Evolutionary conservation across 1,140 invertebrate species (phyloP), one percentile per base, ranked within the genome.

Genomic region (Temnothorax longispinosus): DNA sequence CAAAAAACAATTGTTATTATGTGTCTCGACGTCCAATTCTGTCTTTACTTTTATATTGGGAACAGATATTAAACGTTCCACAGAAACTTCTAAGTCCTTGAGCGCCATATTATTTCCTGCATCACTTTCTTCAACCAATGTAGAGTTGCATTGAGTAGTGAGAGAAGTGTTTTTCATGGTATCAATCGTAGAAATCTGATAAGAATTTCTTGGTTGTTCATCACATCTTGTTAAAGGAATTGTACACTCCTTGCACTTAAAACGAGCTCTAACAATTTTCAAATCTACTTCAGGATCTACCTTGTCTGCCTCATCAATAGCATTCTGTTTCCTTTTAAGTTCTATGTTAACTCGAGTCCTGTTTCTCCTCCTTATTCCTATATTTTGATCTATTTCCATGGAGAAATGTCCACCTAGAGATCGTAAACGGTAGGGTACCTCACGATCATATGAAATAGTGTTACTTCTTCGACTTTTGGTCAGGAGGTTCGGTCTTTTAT

Each of bases 191-290:
- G 38, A 32, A 64, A 44, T 56, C 35, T 56, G 47, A 77, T 78
- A 8, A 47, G 8, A n/a, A 78, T 41, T 18, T 41, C 21, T 38
- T 18, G 8, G 8, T 0, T 13, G 21, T 13, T 56, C 6, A 11
- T 90, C 74, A 18, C 88, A 90, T 65, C 64, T 89, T 13, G 38
- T 60, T n/a, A 90, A 64, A 64, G 7, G 11, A 32, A 90, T n/a
- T 52, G 10, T 27, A 18, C 77, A 87, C 0, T 85, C 38, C 38
- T 85, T 90, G 15, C 38, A 87, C 0, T 56, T 62, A 15, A 56
- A 58, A 32, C 6, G 47, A 52, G n/a, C 7, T 11, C 4, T 56
- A 47, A 6, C 44, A 13, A 2, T 32, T 72, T 58, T 47, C 67
- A 38, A 44, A 35, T 41, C 64, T 38, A 56, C n/a, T 35, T 21